phyloP scores from a whole-genome alignment of 2,888 invertebrate species.

The Leptinotarsa peninsularis region DNA sequence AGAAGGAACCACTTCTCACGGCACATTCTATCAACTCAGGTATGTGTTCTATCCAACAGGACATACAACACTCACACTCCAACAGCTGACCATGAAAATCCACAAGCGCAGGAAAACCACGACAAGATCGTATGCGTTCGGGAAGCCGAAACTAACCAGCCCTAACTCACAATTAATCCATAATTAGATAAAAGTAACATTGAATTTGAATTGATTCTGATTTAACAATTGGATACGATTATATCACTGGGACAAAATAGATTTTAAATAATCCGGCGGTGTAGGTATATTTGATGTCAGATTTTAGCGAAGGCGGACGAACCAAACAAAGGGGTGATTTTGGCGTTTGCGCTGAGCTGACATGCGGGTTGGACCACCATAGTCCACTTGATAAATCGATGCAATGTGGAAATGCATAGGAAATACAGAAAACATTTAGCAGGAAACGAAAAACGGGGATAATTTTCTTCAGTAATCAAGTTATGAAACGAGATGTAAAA shows the following conservation, averaged over 20 bases:
- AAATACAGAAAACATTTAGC: background rate
- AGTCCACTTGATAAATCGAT: constrained; percentile 21
- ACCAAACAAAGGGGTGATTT: constrained; percentile 5
- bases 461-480: background rate
- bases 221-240: background rate
- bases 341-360: constrained; percentile 16
- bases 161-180: background rate
- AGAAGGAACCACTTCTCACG: constrained; percentile 16
- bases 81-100: constrained; percentile 27
- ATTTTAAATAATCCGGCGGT: background rate
- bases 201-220: background rate
- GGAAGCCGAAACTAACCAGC: background rate
- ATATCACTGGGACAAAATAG: background rate
- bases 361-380: constrained; percentile 22
- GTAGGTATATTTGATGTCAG: background rate
- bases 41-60: constrained; percentile 17
- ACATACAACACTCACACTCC: constrained; percentile 19
- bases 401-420: constrained; percentile 15
- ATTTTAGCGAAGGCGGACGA: constrained; percentile 3
- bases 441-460: background rate
- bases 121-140: constrained; percentile 5
- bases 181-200: background rate
- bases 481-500: background rate
- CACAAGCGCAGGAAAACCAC: constrained; percentile 9
- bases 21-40: background rate